A percentile compares a stretch with the other conserved stretches of the same genome.
These are phyloP conservation scores for Diachrysia chrysitis DNA, from an alignment of 2,888 invertebrate genomes.

Conservation along the genomic window DNA sequence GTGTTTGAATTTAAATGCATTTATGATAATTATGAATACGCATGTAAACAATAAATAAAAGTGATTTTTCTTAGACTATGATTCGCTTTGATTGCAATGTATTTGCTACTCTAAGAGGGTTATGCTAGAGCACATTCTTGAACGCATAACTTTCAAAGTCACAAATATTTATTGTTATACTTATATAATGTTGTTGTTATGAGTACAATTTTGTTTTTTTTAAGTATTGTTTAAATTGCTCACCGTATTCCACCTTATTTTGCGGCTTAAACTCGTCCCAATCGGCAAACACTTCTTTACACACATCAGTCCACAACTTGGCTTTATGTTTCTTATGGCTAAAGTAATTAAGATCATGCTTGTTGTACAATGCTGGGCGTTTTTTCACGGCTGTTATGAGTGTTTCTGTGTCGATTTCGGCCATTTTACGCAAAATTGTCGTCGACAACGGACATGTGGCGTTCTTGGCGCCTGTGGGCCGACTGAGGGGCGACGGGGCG, in stretches of 20 bases:
- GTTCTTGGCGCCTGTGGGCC: conserved; percentile 58
- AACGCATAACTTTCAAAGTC: neutral
- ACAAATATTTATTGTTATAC: conserved; percentile 8
- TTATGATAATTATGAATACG: neutral
- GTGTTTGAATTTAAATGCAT: neutral
- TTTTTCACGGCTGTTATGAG: conserved; percentile 70
- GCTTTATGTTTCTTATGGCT: conserved; percentile 68
- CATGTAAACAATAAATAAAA: neutral
- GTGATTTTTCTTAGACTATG: neutral
- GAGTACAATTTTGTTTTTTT: conserved; percentile 25
- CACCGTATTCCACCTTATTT: conserved; percentile 69
- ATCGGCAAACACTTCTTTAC: conserved; percentile 66
- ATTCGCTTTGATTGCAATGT: neutral
- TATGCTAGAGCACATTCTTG: conserved; percentile 1
- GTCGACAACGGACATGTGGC: conserved; percentile 61
- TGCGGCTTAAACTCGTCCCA: conserved; percentile 69
- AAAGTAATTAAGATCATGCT: conserved; percentile 65
- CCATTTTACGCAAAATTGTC: conserved; percentile 53
- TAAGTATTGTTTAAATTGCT: conserved; percentile 40
- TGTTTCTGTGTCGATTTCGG: conserved; percentile 64
- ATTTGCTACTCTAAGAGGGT: conserved; percentile 12
- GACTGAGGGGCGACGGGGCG: conserved; percentile 70
- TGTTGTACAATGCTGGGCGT: conserved; percentile 70
- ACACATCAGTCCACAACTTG: conserved; percentile 71
- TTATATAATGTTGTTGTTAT: neutral